Base-by-base conservation (phyloP, 2,888 invertebrate genomes). In the Chrysopilus asiliformis region DNA sequence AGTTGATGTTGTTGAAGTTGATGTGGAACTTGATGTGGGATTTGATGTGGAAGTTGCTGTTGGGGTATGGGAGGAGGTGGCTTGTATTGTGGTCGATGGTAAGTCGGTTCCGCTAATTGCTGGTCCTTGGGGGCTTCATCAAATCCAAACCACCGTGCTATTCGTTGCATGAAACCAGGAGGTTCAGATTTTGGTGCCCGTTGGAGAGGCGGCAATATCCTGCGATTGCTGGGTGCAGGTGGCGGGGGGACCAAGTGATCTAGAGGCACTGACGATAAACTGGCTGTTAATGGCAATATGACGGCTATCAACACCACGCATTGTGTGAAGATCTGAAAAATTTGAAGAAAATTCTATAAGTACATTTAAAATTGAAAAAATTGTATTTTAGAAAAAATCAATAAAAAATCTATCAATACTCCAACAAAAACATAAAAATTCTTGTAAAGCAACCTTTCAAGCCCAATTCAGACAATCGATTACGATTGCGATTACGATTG, bases 81-180 rank as follows among this genome's bases (percentile, higher is more conserved):
- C 16, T 47, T 45, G 32, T 42, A 45, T 18, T 45, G 46, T 2
- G 38, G 32, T 29, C 46, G 42, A 30, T 42, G 36, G 14, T 47
- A 35, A 27, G 33, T 40, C 2, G 29, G 38, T 32, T 47, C 48
- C 0, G 13, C 6, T 17, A 49, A 30, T 37, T 57, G 54, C 32
- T 54, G 58, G 17, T 58, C 53, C 9, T 49, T 48, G 4, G 47
- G 35, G 2, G 12, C n/a, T 2, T 48, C 44, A 19, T 55, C 55
- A 39, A 55, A 50, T 13, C 62, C 62, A 45, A 64, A 58, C 63
- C 63, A 64, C 35, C 58, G 51, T 16, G 60, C 63, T 38, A 64
- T 53, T 32, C 61, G 52, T 36, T 58, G 56, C 56, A 63, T 58
- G 41, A 63, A 55, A 19, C 62, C 57, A 4, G 53, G 44, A 18